Conservation (phyloP, 2,797 vertebrate species). For the Spondyliosoma cantharus region DNA sequence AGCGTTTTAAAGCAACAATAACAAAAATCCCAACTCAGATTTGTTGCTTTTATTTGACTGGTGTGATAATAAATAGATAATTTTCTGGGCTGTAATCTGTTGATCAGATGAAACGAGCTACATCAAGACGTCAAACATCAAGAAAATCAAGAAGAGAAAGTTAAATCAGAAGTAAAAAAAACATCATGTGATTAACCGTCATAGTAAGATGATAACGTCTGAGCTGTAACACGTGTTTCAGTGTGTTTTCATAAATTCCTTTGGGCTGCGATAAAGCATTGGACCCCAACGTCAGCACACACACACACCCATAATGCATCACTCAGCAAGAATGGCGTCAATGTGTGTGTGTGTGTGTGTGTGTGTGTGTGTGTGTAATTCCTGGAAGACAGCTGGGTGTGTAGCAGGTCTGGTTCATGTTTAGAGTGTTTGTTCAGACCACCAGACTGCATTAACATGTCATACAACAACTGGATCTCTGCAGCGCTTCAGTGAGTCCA, state of each 20-base stretch:
- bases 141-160: neutral
- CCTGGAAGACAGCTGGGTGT: conserved; percentile 46
- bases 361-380: conserved; percentile 30
- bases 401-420: conserved; percentile 42
- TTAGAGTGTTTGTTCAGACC: conserved; percentile 26
- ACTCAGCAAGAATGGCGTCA: conserved; percentile 40
- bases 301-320: conserved; percentile 49
- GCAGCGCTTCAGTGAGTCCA: neutral
- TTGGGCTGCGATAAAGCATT: neutral
- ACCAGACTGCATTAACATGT: neutral
- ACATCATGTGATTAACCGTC: neutral
- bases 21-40: neutral
- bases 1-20: neutral
- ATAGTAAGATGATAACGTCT: neutral
- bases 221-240: neutral
- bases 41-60: neutral
- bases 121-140: neutral
- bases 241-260: conserved; percentile 9
- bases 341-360: conserved; percentile 17
- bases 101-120: neutral
- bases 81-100: neutral
- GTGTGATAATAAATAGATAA: neutral
- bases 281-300: neutral
- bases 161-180: neutral
- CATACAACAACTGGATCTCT: conserved; percentile 1